Evolutionary conservation across 2,797 vertebrate species (phyloP).

Genomic region (Huso huso): DNA sequence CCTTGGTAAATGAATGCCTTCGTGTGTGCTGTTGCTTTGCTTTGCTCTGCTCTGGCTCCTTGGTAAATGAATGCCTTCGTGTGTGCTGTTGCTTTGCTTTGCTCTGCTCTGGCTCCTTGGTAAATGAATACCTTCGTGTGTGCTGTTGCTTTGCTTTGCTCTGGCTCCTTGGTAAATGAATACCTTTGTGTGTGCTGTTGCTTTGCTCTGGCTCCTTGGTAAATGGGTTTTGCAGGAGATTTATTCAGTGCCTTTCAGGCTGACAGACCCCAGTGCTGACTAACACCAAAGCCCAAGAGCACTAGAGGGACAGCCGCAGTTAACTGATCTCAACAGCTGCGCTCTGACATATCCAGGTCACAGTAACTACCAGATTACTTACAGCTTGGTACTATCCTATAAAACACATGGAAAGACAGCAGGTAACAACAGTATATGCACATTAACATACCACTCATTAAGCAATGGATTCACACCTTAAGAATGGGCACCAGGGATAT

Average conservation of each 20-base stretch:
- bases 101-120: no score
- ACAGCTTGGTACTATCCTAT: background rate
- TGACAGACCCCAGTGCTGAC: background rate
- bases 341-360: conserved; percentile 5
- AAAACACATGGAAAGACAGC: background rate
- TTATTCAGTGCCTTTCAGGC: conserved; percentile 1
- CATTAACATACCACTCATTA: background rate
- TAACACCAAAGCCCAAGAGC: no score
- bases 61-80: no score
- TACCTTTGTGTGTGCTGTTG: background rate
- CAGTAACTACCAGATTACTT: conserved; percentile 6
- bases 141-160: no score
- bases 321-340: conserved; percentile 48
- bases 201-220: conserved; percentile 28
- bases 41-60: no score
- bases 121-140: no score
- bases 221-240: conserved; percentile 5
- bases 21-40: conserved; percentile 4
- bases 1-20: no score
- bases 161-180: no score
- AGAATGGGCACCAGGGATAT: no score
- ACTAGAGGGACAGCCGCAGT: background rate
- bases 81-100: conserved; percentile 5
- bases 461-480: background rate
- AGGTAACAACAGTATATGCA: background rate